Conservation (phyloP, 1,140 invertebrate species). For the Ips typographus region DNA sequence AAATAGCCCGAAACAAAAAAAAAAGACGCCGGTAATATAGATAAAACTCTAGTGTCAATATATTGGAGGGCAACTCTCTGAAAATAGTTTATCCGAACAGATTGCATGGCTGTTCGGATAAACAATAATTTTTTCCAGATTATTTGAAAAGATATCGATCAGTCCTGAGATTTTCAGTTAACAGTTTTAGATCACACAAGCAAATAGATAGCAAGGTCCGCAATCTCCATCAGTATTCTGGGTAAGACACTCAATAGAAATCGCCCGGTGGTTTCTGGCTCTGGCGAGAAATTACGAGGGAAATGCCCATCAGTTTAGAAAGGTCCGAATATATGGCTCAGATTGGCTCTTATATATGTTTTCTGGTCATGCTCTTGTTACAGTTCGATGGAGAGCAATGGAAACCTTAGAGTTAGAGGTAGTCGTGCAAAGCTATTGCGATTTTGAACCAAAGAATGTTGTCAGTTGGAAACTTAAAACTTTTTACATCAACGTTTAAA, state of each 20-base stretch:
- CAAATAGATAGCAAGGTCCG: neutral
- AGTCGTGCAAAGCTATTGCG: no score
- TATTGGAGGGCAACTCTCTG: slow-evolving; percentile 4
- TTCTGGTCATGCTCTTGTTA: slow-evolving; percentile 25
- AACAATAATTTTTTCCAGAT: no score
- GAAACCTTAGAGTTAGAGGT: neutral
- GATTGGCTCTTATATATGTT: slow-evolving; percentile 15
- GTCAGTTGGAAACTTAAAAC: no score
- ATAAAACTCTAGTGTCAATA: slow-evolving; percentile 22
- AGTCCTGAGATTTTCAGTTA: neutral
- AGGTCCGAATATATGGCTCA: slow-evolving; percentile 17
- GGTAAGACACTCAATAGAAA: slow-evolving; percentile 24
- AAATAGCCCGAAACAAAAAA: slow-evolving; percentile 24
- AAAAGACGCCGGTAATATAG: slow-evolving; percentile 12
- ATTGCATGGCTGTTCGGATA: no score
- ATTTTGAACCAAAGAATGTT: no score
- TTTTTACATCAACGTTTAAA: no score
- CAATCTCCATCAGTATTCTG: slow-evolving; percentile 17
- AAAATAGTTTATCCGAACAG: no score
- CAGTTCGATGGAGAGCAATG: slow-evolving; percentile 13
- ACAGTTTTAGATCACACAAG: no score
- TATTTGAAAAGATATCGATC: neutral
- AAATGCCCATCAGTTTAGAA: slow-evolving; percentile 19
- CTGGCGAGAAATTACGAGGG: slow-evolving; percentile 23
- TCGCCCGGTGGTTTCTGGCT: slow-evolving; percentile 22